Evolutionary conservation across 2,113 vertebrate genomes (phyloP).

Genomic region (Athene cunicularia): DNA sequence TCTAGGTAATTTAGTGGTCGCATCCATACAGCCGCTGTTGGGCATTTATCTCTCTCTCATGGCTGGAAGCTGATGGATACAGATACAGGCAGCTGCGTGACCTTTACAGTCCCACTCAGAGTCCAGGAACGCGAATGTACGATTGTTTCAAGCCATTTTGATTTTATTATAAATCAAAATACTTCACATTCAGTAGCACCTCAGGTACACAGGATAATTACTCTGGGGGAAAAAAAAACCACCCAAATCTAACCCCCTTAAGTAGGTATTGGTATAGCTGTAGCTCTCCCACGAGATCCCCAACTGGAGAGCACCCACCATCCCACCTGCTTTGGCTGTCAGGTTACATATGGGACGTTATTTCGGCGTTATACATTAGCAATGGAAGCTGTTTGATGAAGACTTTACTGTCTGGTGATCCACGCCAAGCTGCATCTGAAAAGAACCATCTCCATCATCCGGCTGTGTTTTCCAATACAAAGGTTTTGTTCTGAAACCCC

Average conservation of each 20-base stretch:
- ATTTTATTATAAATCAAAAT: slow-evolving; percentile 55
- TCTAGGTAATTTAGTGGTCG: not conserved
- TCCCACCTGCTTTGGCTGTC: not conserved
- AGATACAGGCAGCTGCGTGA: not conserved
- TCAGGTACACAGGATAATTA: not conserved
- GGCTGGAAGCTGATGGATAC: not conserved
- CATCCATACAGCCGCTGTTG: not conserved
- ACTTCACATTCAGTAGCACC: not conserved
- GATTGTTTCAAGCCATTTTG: not conserved
- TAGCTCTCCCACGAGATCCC: not conserved
- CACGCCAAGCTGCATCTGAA: not conserved
- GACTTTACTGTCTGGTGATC: not conserved
- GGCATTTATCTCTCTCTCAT: not conserved
- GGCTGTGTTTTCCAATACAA: not conserved
- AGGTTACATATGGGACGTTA: not conserved
- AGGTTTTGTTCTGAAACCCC: fast-evolving
- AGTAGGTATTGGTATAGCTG: not conserved
- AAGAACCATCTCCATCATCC: not conserved
- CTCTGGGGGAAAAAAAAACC: not conserved
- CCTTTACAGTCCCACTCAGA: not conserved
- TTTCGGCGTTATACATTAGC: not conserved
- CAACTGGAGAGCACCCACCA: not conserved
- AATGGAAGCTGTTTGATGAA: not conserved
- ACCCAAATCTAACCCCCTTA: not conserved
- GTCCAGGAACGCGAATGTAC: not conserved